phyloP scores from a whole-genome alignment of 2,797 vertebrate genomes.

The Ataeniobius toweri region DNA sequence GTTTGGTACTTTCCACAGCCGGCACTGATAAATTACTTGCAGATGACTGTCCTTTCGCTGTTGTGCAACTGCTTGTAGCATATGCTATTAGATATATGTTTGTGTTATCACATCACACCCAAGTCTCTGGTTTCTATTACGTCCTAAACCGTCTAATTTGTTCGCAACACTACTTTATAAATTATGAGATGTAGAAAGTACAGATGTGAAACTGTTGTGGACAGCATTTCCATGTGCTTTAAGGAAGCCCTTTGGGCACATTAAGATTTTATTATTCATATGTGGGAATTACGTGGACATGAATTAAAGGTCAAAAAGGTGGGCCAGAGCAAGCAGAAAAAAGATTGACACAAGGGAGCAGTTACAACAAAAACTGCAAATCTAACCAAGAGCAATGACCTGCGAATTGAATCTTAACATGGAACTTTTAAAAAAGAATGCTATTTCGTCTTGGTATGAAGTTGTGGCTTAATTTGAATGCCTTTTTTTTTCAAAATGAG shows the following conservation, averaged over 20 bases:
- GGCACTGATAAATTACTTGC: slow-evolving; percentile 68
- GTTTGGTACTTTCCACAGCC: slow-evolving; percentile 74
- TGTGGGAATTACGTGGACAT: slow-evolving; percentile 17
- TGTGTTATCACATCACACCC: slow-evolving; percentile 64
- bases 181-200: slow-evolving; percentile 52
- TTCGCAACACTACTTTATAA: slow-evolving; percentile 62
- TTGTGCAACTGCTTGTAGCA: slow-evolving; percentile 39
- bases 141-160: slow-evolving; percentile 64
- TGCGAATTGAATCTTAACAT: neutral
- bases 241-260: slow-evolving; percentile 27
- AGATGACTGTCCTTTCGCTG: slow-evolving; percentile 58
- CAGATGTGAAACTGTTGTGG: slow-evolving; percentile 56
- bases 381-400: neutral
- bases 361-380: neutral
- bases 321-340: neutral
- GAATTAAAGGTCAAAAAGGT: slow-evolving; percentile 12
- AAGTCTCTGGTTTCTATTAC: slow-evolving; percentile 66
- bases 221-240: slow-evolving; percentile 18
- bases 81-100: slow-evolving; percentile 42
- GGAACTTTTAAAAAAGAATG: neutral
- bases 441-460: neutral
- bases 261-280: slow-evolving; percentile 43
- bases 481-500: neutral
- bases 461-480: neutral
- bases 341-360: neutral